A percentile compares a stretch with the other conserved stretches of the same genome.
Conservation (phyloP, 2,113 vertebrate species). For the Neotoma lepida region DNA sequence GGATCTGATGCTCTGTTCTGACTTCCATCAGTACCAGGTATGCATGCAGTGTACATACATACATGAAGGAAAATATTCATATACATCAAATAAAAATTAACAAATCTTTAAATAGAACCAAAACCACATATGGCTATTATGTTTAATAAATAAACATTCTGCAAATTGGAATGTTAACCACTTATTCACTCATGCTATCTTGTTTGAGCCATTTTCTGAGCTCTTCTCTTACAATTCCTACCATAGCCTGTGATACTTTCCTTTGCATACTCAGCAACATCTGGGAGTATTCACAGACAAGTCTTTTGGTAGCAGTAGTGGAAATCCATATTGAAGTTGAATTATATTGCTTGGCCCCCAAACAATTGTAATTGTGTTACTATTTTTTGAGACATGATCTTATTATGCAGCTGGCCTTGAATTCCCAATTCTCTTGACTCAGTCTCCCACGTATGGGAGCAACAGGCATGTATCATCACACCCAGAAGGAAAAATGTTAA, state of each 20-base stretch:
- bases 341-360: background rate
- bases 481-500: background rate
- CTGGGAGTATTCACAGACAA: slow-evolving; percentile 34
- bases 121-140: background rate
- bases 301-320: background rate
- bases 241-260: background rate
- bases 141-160: background rate
- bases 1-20: background rate
- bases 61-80: background rate
- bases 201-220: slow-evolving; percentile 3
- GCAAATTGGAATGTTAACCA: background rate
- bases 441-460: background rate
- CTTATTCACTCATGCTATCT: background rate
- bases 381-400: background rate
- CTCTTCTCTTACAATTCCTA: background rate
- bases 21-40: background rate
- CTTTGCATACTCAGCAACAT: background rate
- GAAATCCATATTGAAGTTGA: slow-evolving; percentile 27
- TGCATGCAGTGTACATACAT: background rate
- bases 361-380: background rate
- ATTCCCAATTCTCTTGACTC: background rate
- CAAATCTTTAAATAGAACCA: background rate
- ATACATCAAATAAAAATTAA: background rate
- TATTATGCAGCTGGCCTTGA: background rate
- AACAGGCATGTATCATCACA: background rate